phyloP scores from a whole-genome alignment of 2,797 vertebrate genomes.

The Sebastolobus alascanus region DNA sequence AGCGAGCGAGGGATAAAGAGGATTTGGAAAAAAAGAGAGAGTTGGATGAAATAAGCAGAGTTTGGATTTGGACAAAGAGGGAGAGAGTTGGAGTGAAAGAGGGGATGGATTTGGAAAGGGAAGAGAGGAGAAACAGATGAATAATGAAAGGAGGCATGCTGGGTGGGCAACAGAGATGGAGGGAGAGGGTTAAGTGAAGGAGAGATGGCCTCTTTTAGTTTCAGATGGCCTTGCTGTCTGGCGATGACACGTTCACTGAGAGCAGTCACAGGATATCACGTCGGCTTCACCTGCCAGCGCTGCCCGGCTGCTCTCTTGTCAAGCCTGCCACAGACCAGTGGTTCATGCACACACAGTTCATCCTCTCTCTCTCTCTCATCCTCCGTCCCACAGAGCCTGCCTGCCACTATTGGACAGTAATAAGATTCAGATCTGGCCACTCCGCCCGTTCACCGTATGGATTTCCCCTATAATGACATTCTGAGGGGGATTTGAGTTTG shows the following conservation, averaged over 20 bases:
- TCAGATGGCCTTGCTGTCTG: conserved; percentile 61
- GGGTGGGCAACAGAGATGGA: conserved; percentile 9
- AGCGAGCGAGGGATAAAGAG: conserved; percentile 31
- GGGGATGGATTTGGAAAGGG: conserved; percentile 20
- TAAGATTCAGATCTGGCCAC: conserved; percentile 76
- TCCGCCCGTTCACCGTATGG: conserved; percentile 58
- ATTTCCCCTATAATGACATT: conserved; percentile 81
- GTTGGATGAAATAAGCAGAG: conserved; percentile 31
- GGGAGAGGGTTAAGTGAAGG: conserved; percentile 48
- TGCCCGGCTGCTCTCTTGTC: conserved; percentile 74
- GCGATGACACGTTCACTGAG: conserved; percentile 67
- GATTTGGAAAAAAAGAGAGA: conserved; percentile 40
- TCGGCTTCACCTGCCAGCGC: conserved; percentile 74
- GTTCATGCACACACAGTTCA: conserved; percentile 44
- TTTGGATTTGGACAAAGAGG: conserved; percentile 16
- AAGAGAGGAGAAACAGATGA: conserved; percentile 30
- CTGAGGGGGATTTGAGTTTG: conserved; percentile 79
- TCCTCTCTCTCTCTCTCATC: conserved; percentile 22
- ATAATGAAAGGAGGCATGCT: conserved; percentile 20
- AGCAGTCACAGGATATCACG: conserved; percentile 73
- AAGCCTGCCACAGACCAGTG: conserved; percentile 68
- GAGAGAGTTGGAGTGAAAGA: conserved; percentile 12
- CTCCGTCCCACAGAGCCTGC: conserved; percentile 52
- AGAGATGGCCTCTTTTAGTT: conserved; percentile 57
- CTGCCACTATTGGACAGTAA: conserved; percentile 76